Evolutionary conservation across 2,113 vertebrate species (phyloP).

Genomic region (Craseonycteris thonglongyai): DNA sequence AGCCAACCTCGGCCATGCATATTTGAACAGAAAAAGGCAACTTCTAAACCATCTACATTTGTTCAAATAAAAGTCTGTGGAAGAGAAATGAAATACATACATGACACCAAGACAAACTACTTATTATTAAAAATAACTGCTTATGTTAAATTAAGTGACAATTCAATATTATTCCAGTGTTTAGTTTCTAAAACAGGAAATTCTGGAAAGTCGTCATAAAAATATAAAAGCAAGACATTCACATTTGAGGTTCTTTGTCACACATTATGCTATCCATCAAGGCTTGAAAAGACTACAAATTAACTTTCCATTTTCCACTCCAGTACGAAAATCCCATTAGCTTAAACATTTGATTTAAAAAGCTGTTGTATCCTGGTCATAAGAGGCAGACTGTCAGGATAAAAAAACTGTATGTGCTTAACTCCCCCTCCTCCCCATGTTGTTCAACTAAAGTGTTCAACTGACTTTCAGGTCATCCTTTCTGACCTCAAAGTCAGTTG

Average conservation of each 20-base stretch:
- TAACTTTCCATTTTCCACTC: slow-evolving; percentile 46
- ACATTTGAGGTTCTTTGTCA: slow-evolving; percentile 75
- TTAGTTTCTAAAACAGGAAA: slow-evolving; percentile 72
- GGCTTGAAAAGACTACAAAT: slow-evolving; percentile 49
- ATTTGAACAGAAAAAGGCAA: slow-evolving; percentile 45
- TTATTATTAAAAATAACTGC: slow-evolving; percentile 60
- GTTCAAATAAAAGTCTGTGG: slow-evolving; percentile 54
- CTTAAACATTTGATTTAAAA: slow-evolving; percentile 41
- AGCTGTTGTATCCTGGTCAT: not conserved
- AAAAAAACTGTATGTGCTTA: slow-evolving; percentile 13
- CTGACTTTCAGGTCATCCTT: slow-evolving; percentile 61
- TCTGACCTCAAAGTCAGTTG: slow-evolving; percentile 69
- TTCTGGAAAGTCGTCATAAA: slow-evolving; percentile 52
- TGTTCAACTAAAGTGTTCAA: slow-evolving; percentile 58
- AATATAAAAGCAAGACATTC: slow-evolving; percentile 73
- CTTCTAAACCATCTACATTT: slow-evolving; percentile 50
- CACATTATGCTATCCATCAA: slow-evolving; percentile 39
- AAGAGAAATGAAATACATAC: slow-evolving; percentile 41
- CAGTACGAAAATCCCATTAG: slow-evolving; percentile 41
- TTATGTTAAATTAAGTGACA: slow-evolving; percentile 65
- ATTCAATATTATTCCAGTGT: slow-evolving; percentile 79
- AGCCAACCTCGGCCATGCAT: slow-evolving; percentile 35
- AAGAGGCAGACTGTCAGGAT: slow-evolving; percentile 34
- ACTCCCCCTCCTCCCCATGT: not conserved
- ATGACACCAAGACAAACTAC: slow-evolving; percentile 60